phyloP scores from a whole-genome alignment of 2,113 vertebrate genomes.

The Nyctibius bracteatus region DNA sequence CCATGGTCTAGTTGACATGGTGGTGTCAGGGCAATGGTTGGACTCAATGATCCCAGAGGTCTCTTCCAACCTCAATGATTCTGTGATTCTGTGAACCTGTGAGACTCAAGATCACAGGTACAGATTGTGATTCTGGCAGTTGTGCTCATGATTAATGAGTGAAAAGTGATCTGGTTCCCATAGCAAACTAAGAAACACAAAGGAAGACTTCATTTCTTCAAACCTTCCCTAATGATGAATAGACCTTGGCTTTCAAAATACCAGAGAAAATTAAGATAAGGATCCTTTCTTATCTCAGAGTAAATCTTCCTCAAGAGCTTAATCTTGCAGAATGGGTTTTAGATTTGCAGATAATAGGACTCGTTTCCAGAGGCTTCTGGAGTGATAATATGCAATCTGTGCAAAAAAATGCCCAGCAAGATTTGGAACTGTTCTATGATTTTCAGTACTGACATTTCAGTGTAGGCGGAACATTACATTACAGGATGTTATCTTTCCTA shows the following conservation, averaged over 20 bases:
- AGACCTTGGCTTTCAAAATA: constrained; percentile 48
- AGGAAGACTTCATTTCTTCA: constrained; percentile 59
- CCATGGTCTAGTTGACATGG: too few species aligned
- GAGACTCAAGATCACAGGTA: not conserved
- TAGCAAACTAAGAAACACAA: constrained; percentile 42
- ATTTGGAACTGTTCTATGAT: not conserved
- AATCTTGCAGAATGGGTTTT: constrained; percentile 1
- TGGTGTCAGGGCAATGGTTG: too few species aligned
- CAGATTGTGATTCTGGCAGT: not conserved
- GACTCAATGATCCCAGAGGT: too few species aligned
- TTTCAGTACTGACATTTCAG: constrained; percentile 25
- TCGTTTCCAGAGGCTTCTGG: not conserved
- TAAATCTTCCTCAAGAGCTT: not conserved
- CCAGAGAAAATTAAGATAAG: constrained; percentile 23
- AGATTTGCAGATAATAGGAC: constrained; percentile 7
- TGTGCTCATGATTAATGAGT: constrained; percentile 30
- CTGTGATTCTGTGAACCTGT: too few species aligned
- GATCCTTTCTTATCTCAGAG: not conserved
- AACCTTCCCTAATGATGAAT: constrained; percentile 44
- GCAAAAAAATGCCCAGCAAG: constrained; percentile 6
- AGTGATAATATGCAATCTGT: not conserved
- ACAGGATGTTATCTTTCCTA: not conserved
- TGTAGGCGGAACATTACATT: constrained; percentile 9
- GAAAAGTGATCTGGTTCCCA: constrained; percentile 47
- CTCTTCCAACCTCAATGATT: too few species aligned